phyloP scores from a whole-genome alignment of 2,113 vertebrate species.

The Pteruthius melanotis region DNA sequence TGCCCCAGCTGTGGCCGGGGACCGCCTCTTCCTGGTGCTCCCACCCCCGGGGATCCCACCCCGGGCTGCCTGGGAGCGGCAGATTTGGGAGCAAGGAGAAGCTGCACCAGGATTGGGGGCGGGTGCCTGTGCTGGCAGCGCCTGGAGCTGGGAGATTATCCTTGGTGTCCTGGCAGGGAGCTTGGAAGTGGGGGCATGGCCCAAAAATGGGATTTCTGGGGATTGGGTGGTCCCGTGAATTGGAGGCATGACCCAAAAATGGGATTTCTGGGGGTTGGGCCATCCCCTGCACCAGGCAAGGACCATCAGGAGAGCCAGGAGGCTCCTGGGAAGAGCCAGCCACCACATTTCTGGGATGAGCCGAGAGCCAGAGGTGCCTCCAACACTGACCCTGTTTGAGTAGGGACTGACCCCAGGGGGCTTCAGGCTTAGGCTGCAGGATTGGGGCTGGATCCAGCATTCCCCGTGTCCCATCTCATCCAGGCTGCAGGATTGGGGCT shows the following conservation, averaged over 20 bases:
- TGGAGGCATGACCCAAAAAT: neutral
- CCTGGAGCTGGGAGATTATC: neutral
- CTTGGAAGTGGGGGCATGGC: rapidly evolving
- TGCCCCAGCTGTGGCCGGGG: neutral
- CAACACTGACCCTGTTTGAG: neutral
- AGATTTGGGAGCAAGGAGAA: neutral
- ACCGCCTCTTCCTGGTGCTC: neutral
- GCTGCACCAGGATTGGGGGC: rapidly evolving
- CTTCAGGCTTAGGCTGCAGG: neutral
- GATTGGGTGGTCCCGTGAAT: neutral
- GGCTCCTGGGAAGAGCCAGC: too few species aligned
- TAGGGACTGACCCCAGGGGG: neutral
- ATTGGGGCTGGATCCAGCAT: neutral
- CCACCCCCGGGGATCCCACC: rapidly evolving
- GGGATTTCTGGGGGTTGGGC: neutral
- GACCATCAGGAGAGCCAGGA: neutral
- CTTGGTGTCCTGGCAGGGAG: neutral
- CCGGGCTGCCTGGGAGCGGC: rapidly evolving
- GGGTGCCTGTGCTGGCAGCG: neutral
- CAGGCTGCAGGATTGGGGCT: neutral
- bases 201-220: neutral
- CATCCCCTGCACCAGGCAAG: neutral
- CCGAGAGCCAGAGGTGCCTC: neutral
- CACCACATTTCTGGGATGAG: neutral
- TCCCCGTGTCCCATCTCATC: rapidly evolving